Conservation (phyloP, 2,113 vertebrate species). For the Oplegnathus fasciatus region DNA sequence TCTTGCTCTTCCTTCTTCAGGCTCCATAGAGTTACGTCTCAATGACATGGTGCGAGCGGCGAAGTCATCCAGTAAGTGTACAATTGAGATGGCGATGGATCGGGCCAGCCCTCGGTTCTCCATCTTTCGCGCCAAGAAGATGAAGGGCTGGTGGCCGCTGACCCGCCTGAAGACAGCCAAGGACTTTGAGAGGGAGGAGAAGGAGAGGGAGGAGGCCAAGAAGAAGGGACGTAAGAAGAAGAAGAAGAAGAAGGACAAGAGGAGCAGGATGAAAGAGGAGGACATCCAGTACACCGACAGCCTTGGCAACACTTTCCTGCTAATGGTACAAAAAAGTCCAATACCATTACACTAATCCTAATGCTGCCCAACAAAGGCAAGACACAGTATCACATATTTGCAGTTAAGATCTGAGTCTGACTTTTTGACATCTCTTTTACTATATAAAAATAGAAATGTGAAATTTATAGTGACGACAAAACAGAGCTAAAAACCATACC, state of each 20-base stretch:
- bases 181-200: slow-evolving; percentile 88
- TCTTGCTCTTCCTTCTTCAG: slow-evolving; percentile 60
- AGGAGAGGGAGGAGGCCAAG: slow-evolving; percentile 81
- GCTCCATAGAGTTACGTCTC: slow-evolving; percentile 90
- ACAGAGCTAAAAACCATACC: no score
- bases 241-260: slow-evolving; percentile 80
- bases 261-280: slow-evolving; percentile 83
- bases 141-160: slow-evolving; percentile 95
- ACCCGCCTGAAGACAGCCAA: slow-evolving; percentile 88
- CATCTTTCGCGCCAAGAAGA: slow-evolving; percentile 91
- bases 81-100: slow-evolving; percentile 88
- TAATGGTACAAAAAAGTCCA: slow-evolving; percentile 82
- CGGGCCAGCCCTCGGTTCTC: slow-evolving; percentile 89
- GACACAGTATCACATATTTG: not conserved
- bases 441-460: not conserved
- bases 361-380: not conserved
- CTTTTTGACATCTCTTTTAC: not conserved
- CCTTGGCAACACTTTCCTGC: slow-evolving; percentile 86
- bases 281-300: slow-evolving; percentile 89
- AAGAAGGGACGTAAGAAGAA: slow-evolving; percentile 76
- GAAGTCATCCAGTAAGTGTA: slow-evolving; percentile 87
- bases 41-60: slow-evolving; percentile 90
- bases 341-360: not conserved
- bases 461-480: not conserved
- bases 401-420: not conserved